Conservation (phyloP, 92 coral and sea anemone species). For the Nematostella vectensis region DNA sequence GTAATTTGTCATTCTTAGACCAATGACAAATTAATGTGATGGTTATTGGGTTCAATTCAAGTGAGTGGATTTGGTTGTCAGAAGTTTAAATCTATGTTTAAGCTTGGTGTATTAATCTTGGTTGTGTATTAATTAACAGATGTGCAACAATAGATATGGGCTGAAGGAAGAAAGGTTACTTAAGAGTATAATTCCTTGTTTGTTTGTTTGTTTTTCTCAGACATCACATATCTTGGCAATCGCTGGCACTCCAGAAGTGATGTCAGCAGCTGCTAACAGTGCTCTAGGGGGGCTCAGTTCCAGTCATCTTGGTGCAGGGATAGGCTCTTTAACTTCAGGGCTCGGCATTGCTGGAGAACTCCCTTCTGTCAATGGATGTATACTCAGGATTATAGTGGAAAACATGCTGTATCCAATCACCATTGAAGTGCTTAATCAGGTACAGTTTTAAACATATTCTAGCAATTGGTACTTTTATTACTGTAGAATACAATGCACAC, state of each 20-base stretch:
- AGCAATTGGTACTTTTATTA: background rate
- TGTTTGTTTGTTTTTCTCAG: slow-evolving; percentile 18
- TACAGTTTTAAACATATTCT: slow-evolving; percentile 4
- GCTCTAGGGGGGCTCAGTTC: slow-evolving; percentile 24
- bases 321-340: slow-evolving; percentile 29
- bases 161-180: no score
- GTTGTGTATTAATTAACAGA: no score
- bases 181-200: no score
- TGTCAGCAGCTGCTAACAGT: slow-evolving; percentile 29
- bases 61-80: no score
- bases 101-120: no score
- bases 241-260: slow-evolving; percentile 39
- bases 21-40: no score
- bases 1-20: no score
- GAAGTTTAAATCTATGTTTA: no score
- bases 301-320: slow-evolving; percentile 47
- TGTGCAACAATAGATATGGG: no score
- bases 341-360: slow-evolving; percentile 14
- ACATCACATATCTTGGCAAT: slow-evolving; percentile 77
- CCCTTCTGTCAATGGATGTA: slow-evolving; percentile 5
- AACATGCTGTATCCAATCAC: slow-evolving; percentile 78
- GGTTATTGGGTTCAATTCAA: no score
- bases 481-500: no score
- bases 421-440: slow-evolving; percentile 84
- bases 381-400: slow-evolving; percentile 72